Percentiles rank a stretch among this genome's conserved stretches.
phyloP scores from a whole-genome alignment of 1,140 invertebrate species.

The Gryllus bimaculatus region DNA sequence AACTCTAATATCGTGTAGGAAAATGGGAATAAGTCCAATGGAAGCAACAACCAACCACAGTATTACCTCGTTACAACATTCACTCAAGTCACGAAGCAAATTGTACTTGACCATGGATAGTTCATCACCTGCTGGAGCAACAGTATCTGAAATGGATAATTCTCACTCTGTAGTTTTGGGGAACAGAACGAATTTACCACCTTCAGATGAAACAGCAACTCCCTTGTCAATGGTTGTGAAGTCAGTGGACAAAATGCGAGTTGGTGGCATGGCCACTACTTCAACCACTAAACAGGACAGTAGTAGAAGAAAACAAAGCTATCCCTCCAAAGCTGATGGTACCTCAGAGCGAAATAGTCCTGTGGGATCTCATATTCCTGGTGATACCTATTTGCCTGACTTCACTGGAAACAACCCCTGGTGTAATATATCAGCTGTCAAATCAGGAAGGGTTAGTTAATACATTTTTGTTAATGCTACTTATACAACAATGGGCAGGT shows the following conservation, averaged over 20 bases:
- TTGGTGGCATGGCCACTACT: background rate
- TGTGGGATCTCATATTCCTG: background rate
- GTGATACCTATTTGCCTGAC: constrained; percentile 28
- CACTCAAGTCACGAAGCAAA: constrained; percentile 30
- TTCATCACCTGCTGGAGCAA: background rate
- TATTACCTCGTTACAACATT: constrained; percentile 19
- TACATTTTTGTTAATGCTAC: background rate
- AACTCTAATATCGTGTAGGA: constrained; percentile 60
- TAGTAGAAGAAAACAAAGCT: constrained; percentile 61
- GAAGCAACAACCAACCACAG: constrained; percentile 15
- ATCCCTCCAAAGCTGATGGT: constrained; percentile 48
- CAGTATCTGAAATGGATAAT: constrained; percentile 24
- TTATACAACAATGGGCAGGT: too few relatives aligned
- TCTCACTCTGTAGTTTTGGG: constrained; percentile 30
- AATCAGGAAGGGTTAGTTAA: constrained; percentile 27
- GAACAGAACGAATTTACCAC: constrained; percentile 33
- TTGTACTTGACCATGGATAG: constrained; percentile 29
- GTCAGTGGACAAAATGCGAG: background rate
- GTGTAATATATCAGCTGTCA: constrained; percentile 31
- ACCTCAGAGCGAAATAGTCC: background rate
- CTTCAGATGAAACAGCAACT: constrained; percentile 28
- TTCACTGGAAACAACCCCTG: constrained; percentile 32
- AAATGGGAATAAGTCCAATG: constrained; percentile 41
- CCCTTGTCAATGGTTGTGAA: background rate
- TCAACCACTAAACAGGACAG: constrained; percentile 37